Percentiles rank a stretch among this genome's conserved stretches.
Conservation (phyloP, 2,797 vertebrate species). For the Neosalanx taihuensis region DNA sequence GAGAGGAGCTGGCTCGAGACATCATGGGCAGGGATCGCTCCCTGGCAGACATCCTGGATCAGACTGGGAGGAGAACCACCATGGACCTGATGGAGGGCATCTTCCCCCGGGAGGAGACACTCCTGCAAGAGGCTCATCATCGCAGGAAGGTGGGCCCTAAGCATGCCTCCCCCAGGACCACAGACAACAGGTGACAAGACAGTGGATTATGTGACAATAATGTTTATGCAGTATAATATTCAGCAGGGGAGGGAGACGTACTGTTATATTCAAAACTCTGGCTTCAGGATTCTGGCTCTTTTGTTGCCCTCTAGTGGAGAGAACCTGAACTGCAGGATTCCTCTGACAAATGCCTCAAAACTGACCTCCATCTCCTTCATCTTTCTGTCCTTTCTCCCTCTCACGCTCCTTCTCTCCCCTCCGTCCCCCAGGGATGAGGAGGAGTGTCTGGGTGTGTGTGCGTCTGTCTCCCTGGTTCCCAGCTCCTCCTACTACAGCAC, state of each 20-base stretch:
- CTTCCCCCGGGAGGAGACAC: constrained; percentile 82
- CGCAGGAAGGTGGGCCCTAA: constrained; percentile 79
- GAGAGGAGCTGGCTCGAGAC: constrained; percentile 85
- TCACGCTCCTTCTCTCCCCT: neutral
- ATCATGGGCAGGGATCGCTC: constrained; percentile 83
- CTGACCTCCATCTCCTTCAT: neutral
- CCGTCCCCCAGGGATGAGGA: constrained; percentile 75
- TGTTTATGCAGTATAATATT: too few species aligned
- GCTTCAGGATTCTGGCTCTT: too few species aligned
- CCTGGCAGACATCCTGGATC: constrained; percentile 83
- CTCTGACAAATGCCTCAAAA: neutral
- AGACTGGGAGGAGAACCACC: constrained; percentile 81
- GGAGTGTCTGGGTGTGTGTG: constrained; percentile 40
- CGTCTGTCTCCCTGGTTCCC: constrained; percentile 78
- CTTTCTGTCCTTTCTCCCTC: neutral
- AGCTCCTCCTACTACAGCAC: constrained; percentile 95
- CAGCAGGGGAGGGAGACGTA: neutral
- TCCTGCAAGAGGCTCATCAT: constrained; percentile 80
- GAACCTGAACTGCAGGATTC: neutral
- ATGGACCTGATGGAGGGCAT: constrained; percentile 90
- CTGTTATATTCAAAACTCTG: neutral
- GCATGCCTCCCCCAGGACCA: constrained; percentile 69
- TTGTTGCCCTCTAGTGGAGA: neutral
- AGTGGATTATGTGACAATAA: neutral
- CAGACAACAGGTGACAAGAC: constrained; percentile 71